Evolutionary conservation across 2,888 invertebrate genomes (phyloP), one percentile per base, ranked within the genome.

Genomic region (Baccha elongata): DNA sequence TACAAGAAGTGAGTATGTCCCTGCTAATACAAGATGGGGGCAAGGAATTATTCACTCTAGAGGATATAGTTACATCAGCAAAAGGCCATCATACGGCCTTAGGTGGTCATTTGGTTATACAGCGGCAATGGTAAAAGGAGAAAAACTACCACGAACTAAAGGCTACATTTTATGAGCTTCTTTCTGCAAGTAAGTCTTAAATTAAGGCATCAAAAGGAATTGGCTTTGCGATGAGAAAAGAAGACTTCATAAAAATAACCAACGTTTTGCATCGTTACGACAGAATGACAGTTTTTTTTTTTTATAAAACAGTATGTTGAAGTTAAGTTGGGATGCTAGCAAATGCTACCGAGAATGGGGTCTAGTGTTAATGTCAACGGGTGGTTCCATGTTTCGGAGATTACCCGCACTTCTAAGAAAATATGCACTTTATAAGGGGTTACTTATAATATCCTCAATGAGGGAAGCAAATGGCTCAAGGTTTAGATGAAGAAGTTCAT

Each of bases 41-140:
- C 40, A 23, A 58, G 65, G 60, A 76, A 69, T 71, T 67, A 71
- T 72, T 53, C 71, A 71, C 71, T 72, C 52, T 48, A 60, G 62
- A 81, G 81, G 71, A 75, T 71, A 74, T 46, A 60, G 75, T 69
- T 69, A 75, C 69, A 75, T 75, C 72, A 71, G 65, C 67, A 72
- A 79, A 72, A 72, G 78, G 67, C 65, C 72, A 72, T 65, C 78
- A 60, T 46, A 76, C 52, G 55, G 80, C 80, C 75, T 71, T 52
- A 81, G 74, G 80, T 68, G 55, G 75, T 69, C 68, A 69, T 35
- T 67, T 29, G 40, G 48, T n/a, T n/a, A 55, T 26, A 21, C n/a
- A 58, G 48, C 37, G 26, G 17, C 11, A 50, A 52, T 1, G 52
- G 23, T 2, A 26, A 65, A n/a, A 21, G 1, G 17, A 64, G 35